phyloP scores from a whole-genome alignment of 1,140 invertebrate species.

The Drosophila grimshawi region DNA sequence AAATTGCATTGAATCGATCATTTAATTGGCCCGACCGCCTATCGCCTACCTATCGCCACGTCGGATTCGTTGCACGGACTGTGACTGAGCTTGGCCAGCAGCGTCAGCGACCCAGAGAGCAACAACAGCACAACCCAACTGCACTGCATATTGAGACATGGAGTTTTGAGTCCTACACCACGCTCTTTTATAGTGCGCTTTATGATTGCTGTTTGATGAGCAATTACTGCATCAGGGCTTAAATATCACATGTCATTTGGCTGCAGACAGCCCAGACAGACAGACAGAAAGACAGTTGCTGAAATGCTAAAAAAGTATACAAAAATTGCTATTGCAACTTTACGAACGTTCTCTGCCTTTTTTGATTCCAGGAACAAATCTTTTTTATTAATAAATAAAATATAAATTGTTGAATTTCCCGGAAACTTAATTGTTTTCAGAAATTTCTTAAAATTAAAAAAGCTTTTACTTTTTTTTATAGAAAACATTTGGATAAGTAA shows the following conservation, averaged over 20 bases:
- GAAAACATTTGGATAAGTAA: too few relatives aligned
- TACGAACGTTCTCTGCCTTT: too few relatives aligned
- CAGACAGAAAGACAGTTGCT: slow-evolving; percentile 10
- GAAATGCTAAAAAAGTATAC: neutral
- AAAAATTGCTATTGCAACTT: too few relatives aligned
- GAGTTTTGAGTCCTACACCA: neutral
- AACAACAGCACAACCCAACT: neutral
- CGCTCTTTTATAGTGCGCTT: slow-evolving; percentile 48
- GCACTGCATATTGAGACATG: slow-evolving; percentile 36
- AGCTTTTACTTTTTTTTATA: too few relatives aligned
- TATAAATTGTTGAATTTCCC: too few relatives aligned
- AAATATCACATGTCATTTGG: slow-evolving; percentile 61
- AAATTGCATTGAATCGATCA: neutral
- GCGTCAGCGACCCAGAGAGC: slow-evolving; percentile 10
- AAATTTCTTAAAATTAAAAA: too few relatives aligned
- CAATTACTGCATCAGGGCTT: slow-evolving; percentile 61
- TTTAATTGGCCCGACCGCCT: neutral
- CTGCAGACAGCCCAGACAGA: slow-evolving; percentile 22
- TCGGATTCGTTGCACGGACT: slow-evolving; percentile 54
- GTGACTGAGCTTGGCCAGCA: slow-evolving; percentile 20
- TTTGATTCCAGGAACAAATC: too few relatives aligned
- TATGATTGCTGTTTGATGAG: slow-evolving; percentile 50
- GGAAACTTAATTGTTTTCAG: too few relatives aligned
- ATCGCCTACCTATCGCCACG: slow-evolving; percentile 52
- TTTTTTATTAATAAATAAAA: too few relatives aligned